A percentile compares a stretch with the other conserved stretches of the same genome.
phyloP scores from a whole-genome alignment of 92 coral and sea anemone species.

The Pocillopora grandis region DNA sequence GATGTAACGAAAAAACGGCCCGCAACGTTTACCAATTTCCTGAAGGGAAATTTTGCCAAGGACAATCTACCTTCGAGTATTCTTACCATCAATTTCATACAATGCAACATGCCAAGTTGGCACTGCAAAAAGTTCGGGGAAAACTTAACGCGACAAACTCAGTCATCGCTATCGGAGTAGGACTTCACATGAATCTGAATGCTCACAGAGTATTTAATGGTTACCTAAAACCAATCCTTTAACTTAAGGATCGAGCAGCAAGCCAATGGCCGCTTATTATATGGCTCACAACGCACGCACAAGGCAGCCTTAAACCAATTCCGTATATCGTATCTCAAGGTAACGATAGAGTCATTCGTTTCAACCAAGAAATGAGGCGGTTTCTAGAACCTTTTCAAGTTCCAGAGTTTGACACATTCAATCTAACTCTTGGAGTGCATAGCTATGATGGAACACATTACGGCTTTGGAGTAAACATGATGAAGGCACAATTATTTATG shows the following conservation, averaged over 20 bases:
- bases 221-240: constrained; percentile 59
- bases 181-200: constrained; percentile 53
- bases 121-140: constrained; percentile 45
- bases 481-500: constrained; percentile 72
- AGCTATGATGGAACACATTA: constrained; percentile 87
- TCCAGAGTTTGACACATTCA: constrained; percentile 62
- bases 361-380: constrained; percentile 45
- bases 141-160: constrained; percentile 47
- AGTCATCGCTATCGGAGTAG: constrained; percentile 60
- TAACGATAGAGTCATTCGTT: constrained; percentile 31
- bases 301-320: constrained; percentile 68
- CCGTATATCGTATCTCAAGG: constrained; percentile 46
- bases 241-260: constrained; percentile 26
- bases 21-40: constrained; percentile 13
- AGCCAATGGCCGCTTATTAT: constrained; percentile 65
- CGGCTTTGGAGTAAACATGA: constrained; percentile 67
- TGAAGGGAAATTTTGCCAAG: constrained; percentile 48
- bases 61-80: constrained; percentile 34
- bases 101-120: constrained; percentile 26
- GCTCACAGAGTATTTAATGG: constrained; percentile 15
- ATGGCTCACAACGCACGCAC: constrained; percentile 75
- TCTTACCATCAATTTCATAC: constrained; percentile 55
- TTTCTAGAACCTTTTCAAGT: constrained; percentile 51
- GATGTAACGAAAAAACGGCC: constrained; percentile 46
- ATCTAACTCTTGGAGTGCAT: constrained; percentile 65